phyloP scores from a whole-genome alignment of 2,113 vertebrate species.

The Chionomys nivalis region DNA sequence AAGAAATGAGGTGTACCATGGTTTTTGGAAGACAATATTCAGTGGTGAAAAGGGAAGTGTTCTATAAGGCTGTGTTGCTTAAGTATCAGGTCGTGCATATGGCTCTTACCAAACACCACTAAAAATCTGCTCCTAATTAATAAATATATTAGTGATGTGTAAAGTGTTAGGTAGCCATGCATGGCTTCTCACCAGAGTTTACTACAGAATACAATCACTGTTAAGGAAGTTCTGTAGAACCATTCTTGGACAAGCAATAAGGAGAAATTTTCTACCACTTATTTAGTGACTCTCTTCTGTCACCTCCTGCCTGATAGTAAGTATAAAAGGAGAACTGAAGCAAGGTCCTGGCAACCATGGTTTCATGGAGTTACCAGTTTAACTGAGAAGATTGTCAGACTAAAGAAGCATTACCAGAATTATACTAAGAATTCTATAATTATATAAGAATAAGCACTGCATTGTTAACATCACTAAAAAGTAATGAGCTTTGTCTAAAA shows the following conservation, averaged over 20 bases:
- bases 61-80: not conserved
- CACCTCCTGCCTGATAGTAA: not conserved
- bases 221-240: not conserved
- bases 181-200: not conserved
- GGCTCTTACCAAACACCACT: not conserved
- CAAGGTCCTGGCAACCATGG: not conserved
- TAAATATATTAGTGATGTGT: not conserved
- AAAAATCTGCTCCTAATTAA: not conserved
- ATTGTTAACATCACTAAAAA: conserved; percentile 24
- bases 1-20: not conserved
- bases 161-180: not conserved
- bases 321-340: not conserved
- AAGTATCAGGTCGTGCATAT: not conserved
- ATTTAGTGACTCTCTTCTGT: not conserved
- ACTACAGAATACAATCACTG: not conserved
- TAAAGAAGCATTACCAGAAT: not conserved
- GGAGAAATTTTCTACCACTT: not conserved
- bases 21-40: not conserved
- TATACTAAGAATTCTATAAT: too few species aligned
- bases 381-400: not conserved
- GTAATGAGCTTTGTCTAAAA: not conserved
- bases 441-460: rapidly evolving
- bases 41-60: not conserved
- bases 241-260: not conserved
- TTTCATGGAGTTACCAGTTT: not conserved